Evolutionary conservation across 2,797 vertebrate species (phyloP).

Genomic region (Sylvilagus floridanus): DNA sequence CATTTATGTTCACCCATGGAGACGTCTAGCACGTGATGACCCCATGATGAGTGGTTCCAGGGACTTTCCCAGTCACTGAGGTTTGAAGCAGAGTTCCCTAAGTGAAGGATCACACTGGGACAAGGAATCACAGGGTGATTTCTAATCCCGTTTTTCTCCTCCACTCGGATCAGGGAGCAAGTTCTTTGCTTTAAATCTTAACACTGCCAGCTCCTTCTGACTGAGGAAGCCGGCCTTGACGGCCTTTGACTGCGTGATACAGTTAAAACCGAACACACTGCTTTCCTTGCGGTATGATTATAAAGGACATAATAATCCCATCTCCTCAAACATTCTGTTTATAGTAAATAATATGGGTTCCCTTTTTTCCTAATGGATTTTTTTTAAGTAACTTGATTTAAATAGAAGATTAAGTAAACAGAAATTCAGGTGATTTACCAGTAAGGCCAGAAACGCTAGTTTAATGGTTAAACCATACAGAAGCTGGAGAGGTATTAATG

Average conservation of each 20-base stretch:
- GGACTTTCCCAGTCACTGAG: not conserved
- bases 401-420: constrained; percentile 50
- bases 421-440: constrained; percentile 37
- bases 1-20: not conserved
- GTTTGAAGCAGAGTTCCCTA: not conserved
- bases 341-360: constrained; percentile 36
- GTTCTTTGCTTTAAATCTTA: not conserved
- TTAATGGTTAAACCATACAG: constrained; percentile 3
- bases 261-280: not conserved
- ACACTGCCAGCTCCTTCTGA: not conserved
- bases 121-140: not conserved
- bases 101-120: not conserved
- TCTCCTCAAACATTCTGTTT: not conserved
- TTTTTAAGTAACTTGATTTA: constrained; percentile 15
- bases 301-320: no score
- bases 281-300: constrained; percentile 16
- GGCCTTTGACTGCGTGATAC: not conserved
- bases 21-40: not conserved
- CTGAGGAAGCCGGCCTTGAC: not conserved
- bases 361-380: constrained; percentile 39
- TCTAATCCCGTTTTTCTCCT: constrained; percentile 32
- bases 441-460: not conserved
- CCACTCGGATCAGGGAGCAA: not conserved
- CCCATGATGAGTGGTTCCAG: not conserved
- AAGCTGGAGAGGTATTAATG: constrained; percentile 39